These are phyloP conservation scores for Eubucco bourcierii DNA, from an alignment of 2,113 vertebrate species.

Conservation along the genomic window DNA sequence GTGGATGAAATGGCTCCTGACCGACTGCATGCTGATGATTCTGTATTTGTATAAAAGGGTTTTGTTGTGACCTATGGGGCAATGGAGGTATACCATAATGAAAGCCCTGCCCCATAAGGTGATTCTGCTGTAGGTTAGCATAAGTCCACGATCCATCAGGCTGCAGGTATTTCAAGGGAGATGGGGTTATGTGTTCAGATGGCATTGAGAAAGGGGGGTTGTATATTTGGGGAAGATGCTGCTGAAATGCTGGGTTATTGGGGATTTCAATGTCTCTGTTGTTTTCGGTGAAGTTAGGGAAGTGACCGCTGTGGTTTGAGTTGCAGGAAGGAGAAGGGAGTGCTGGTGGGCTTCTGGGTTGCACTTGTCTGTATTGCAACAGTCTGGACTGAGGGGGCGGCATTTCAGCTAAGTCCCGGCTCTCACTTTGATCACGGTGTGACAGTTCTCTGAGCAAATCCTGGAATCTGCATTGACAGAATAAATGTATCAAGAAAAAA, in stretches of 20 bases:
- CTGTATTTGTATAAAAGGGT: slow-evolving; percentile 92
- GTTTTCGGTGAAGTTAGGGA: slow-evolving; percentile 80
- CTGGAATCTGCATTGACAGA: slow-evolving; percentile 83
- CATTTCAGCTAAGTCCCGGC: slow-evolving; percentile 88
- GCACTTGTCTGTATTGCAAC: slow-evolving; percentile 94
- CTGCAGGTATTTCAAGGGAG: slow-evolving; percentile 92
- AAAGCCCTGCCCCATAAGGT: slow-evolving; percentile 87
- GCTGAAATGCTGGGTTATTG: slow-evolving; percentile 84
- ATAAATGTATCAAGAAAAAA: background rate
- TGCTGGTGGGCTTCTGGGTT: slow-evolving; percentile 85
- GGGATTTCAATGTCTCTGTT: slow-evolving; percentile 85
- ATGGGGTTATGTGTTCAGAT: slow-evolving; percentile 83
- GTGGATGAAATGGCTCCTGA: slow-evolving; percentile 89
- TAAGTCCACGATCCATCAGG: slow-evolving; percentile 95
- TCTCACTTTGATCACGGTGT: slow-evolving; percentile 85
- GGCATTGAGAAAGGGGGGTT: slow-evolving; percentile 86
- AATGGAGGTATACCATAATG: slow-evolving; percentile 90
- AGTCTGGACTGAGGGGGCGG: slow-evolving; percentile 96
- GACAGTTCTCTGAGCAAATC: slow-evolving; percentile 92
- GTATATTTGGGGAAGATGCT: slow-evolving; percentile 84
- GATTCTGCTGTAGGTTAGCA: slow-evolving; percentile 87
- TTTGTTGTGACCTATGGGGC: slow-evolving; percentile 89
- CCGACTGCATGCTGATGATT: slow-evolving; percentile 85
- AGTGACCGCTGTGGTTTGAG: slow-evolving; percentile 80
- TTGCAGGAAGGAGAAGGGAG: slow-evolving; percentile 82